Evolutionary conservation across 2,888 invertebrate genomes (phyloP), one percentile per base, ranked within the genome.

Genomic region (Eudemis profundana): DNA sequence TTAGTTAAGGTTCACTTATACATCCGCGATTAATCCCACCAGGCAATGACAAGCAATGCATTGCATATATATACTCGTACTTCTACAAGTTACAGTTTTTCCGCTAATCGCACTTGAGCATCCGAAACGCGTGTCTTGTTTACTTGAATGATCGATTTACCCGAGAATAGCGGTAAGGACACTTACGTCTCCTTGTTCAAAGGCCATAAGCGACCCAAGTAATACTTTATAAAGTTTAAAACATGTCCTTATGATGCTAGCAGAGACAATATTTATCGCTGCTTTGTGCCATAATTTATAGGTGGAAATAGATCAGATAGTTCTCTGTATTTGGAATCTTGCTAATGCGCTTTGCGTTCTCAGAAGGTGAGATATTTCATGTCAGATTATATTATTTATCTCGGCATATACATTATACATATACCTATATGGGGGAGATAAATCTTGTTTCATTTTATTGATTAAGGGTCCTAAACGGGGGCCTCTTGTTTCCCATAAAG

Each of bases 91-190:
- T 23, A 23, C 3, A 23, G 3, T 4, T 23, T 23, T 23, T 5
- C 23, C 33, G 33, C 33, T 33, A 33, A 5, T 33, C 0, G 8
- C 33, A 33, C 33, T 33, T 33, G 33, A 42, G 27, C 27, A 54
- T 54, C 15, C 4, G 27, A 56, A 29, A 10, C 42, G 7, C 27
- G 54, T 17, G 54, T 29, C 27, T 42, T 56, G 17, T 56, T 42
- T 42, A 56, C 54, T 42, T 56, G 42, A 56, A 56, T 56, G 54
- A 56, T 56, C 42, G 42, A 56, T 56, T 42, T 27, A 17, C n/a
- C 17, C 27, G 17, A 27, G 33, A 33, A 36, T 29, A 40, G 40
- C 15, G 12, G 14, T 40, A 10, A 56, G 12, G 42, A 27, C 42
- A 42, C 42, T 15, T 10, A 33, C 8, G 8, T 2, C 10, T n/a